Base-by-base conservation (phyloP, 2,797 vertebrate species). In the Hephaestus fuliginosus region DNA sequence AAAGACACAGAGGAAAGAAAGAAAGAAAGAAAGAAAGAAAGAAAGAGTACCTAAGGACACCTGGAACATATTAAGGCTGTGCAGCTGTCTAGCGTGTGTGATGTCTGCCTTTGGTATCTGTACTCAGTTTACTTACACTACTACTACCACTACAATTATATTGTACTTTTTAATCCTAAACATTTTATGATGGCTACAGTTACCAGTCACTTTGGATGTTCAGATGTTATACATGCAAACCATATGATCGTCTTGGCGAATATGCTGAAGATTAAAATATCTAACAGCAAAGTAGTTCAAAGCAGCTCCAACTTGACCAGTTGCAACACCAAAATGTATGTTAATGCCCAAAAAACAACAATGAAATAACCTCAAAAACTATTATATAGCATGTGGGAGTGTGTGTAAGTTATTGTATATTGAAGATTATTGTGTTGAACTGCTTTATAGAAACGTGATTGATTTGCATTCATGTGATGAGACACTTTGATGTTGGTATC, bases 51-150 rank as follows among this genome's bases (percentile, higher is more conserved):
- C 68, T 15, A 62, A 70, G 11, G 30, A 81, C 77, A 86, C 86
- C 80, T 88, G 82, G 76, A 88, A 78, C 70, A 22, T 56, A 70
- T 91, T 86, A 86, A 15, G 74, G 84, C 5, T 61, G 70, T 78
- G 81, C 78, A 85, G 81, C 70, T 71, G 68, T 78, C 25, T 39
- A 10, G 43, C 13, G n/a, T 83, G 43, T 69, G 33, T 80, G 57
- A 36, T 55, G 74, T 71, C 81, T 86, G 41, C n/a, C 43, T 65
- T 78, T 52, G 0, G 57, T 48, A 39, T 64, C 49, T 80, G 20
- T n/a, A 28, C 17, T 58, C 36, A 60, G 11, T 76, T 77, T 25
- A 48, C 41, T 43, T 51, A 39, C 46, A 36, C n/a, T 72, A 56
- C 52, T 30, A 39, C 36, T 7, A 8, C 36, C 69, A 56, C 52